Base-by-base conservation (phyloP, 37 sponge, comb jelly and placozoan genomes). In the Aplysina aerophoba region DNA sequence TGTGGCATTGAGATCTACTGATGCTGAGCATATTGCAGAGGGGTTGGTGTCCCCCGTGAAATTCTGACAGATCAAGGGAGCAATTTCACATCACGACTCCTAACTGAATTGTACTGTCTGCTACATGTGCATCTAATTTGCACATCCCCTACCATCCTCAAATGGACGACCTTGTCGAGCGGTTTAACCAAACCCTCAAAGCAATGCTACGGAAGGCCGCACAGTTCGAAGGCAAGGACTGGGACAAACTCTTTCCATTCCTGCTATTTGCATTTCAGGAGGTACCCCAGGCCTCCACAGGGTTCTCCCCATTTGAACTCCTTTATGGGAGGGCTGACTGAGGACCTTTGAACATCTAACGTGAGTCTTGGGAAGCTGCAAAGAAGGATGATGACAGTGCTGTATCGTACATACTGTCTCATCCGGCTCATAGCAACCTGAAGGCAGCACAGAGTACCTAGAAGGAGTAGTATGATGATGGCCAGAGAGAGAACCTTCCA, bases 11-110 rank as follows among this genome's bases (percentile, higher is more conserved):
- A 12, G 25, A 24, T 24, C 25, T 8, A 40, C 8, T 35, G 79
- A 35, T 75, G 79, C 79, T 44, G 62, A 59, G 25, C 82, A 60
- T 81, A 12, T 81, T 6, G 11, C 79, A 27, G 50, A 75, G 50
- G 38, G 6, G 25, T 75, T 36, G 79, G 79, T 8, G 30, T 75
- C 30, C 79, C 79, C 8, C 8, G 25, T 13, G 79, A 75, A 31
- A 75, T 75, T 13, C 79, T 25, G n/a, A n/a, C n/a, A n/a, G 11
- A 75, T 75, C 79, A 75, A 36, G 79, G 79, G 8, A 75, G 30
- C 50, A 40, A 75, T 41, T 75, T 75, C 50, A 75, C 30, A 25
- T 41, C 25, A 8, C 6, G 50, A 12, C 24, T 41, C 6, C 39
- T 75, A 2, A 30, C 3, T 8, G 79, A 75, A 8, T 31, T 75